Percentiles rank a stretch among this genome's conserved stretches.
Conservation (phyloP, 2,797 vertebrate genomes). For the Myotis myotis region DNA sequence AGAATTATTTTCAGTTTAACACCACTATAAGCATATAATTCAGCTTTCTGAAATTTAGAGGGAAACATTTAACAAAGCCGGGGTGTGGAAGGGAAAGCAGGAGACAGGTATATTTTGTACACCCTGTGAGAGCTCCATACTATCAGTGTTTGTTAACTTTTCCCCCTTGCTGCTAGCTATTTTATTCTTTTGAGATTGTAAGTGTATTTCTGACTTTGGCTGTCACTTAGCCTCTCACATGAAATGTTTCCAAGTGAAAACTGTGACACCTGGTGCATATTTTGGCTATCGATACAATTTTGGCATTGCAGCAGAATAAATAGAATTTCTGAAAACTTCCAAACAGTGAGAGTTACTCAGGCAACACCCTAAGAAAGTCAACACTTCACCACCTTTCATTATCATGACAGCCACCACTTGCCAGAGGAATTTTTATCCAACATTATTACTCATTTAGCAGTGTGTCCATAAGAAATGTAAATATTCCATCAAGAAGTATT, state of each 20-base stretch:
- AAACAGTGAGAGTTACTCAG: background rate
- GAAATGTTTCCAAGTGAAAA: constrained; percentile 26
- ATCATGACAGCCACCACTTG: background rate
- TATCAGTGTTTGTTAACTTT: background rate
- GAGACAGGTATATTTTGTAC: background rate
- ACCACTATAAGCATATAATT: background rate
- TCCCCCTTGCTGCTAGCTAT: background rate
- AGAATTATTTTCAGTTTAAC: background rate
- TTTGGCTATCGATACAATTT: background rate
- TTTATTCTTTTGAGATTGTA: background rate
- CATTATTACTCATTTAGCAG: background rate
- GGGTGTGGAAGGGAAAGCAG: background rate
- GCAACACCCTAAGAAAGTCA: background rate
- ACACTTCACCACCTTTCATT: background rate
- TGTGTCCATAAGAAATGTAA: background rate
- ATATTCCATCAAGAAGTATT: background rate
- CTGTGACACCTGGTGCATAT: background rate
- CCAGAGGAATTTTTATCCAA: background rate
- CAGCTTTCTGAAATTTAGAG: background rate
- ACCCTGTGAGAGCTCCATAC: background rate
- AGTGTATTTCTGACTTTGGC: background rate
- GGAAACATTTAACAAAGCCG: background rate
- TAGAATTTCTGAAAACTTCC: background rate
- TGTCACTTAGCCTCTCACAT: background rate
- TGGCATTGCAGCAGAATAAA: constrained; percentile 15